Conservation (phyloP, 2,888 invertebrate species). For the Aricia artaxerxes region DNA sequence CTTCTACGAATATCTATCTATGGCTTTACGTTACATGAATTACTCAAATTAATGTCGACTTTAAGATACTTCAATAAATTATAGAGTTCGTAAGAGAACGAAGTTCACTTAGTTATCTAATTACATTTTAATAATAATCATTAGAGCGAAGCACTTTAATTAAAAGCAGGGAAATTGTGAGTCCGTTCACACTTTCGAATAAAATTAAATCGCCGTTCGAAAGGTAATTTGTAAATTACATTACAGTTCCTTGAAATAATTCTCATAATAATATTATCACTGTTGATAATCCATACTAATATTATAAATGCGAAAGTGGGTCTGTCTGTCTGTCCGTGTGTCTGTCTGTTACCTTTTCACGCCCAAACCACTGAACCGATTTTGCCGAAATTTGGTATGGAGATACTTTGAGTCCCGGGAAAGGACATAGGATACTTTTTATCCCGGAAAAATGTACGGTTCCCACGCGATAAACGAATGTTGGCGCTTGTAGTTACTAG, state of each 20-base stretch:
- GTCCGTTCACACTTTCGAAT: constrained; percentile 1
- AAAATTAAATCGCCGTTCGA: constrained; percentile 7
- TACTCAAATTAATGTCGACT: background rate
- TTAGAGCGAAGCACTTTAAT: constrained; percentile 2
- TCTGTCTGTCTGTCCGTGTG: too few species aligned
- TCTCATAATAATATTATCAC: background rate
- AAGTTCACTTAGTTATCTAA: background rate
- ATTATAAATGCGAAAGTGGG: too few species aligned
- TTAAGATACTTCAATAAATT: background rate
- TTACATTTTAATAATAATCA: background rate
- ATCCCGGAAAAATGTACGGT: too few species aligned
- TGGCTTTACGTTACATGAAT: background rate
- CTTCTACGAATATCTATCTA: background rate
- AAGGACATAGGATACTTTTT: too few species aligned
- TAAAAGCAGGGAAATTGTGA: background rate
- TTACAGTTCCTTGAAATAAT: background rate
- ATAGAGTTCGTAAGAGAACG: background rate
- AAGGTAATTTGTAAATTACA: background rate
- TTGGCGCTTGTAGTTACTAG: too few species aligned
- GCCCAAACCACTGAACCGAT: too few species aligned
- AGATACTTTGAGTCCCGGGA: too few species aligned
- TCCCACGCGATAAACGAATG: too few species aligned
- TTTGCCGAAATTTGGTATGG: too few species aligned
- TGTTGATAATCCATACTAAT: too few species aligned
- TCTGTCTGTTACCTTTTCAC: too few species aligned